phyloP scores from a whole-genome alignment of 92 coral and sea anemone species.

The Plumapathes pennacea region DNA sequence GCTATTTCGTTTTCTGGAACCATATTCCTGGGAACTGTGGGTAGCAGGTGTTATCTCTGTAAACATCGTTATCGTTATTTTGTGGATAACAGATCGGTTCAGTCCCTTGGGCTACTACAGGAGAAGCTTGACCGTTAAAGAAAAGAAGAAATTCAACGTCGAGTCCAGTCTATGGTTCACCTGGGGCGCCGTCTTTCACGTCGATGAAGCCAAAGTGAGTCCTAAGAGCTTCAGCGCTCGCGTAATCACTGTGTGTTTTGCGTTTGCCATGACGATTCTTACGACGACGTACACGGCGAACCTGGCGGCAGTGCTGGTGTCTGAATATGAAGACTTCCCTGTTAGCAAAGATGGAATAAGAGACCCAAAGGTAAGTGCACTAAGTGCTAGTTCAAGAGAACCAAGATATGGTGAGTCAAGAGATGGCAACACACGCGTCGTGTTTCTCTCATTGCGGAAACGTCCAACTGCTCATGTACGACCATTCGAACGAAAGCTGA shows the following conservation, averaged over 20 bases:
- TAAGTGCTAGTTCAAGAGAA: no score
- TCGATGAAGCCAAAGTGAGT: background rate
- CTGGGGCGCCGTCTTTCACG: slow-evolving; percentile 45
- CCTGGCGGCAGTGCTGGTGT: slow-evolving; percentile 79
- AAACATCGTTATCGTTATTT: slow-evolving; percentile 50
- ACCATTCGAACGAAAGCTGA: no score
- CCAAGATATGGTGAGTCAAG: no score
- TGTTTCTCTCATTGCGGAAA: no score
- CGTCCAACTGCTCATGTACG: no score
- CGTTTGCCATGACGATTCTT: slow-evolving; percentile 74
- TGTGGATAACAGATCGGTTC: slow-evolving; percentile 78
- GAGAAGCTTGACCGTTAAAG: background rate
- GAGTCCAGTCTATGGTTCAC: slow-evolving; percentile 65
- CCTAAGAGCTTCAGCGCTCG: slow-evolving; percentile 81
- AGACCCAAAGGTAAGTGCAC: slow-evolving; percentile 81
- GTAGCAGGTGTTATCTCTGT: slow-evolving; percentile 46
- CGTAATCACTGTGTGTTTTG: slow-evolving; percentile 59
- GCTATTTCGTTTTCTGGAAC: no score
- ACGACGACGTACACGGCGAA: slow-evolving; percentile 86
- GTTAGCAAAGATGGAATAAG: slow-evolving; percentile 56
- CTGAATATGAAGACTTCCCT: slow-evolving; percentile 53
- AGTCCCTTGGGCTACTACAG: slow-evolving; percentile 70
- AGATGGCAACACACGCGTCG: no score
- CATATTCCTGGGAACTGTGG: slow-evolving; percentile 64
- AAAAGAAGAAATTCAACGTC: slow-evolving; percentile 23